Base-by-base conservation (phyloP, 2,797 vertebrate genomes). In the Pangasius mekongensis region DNA sequence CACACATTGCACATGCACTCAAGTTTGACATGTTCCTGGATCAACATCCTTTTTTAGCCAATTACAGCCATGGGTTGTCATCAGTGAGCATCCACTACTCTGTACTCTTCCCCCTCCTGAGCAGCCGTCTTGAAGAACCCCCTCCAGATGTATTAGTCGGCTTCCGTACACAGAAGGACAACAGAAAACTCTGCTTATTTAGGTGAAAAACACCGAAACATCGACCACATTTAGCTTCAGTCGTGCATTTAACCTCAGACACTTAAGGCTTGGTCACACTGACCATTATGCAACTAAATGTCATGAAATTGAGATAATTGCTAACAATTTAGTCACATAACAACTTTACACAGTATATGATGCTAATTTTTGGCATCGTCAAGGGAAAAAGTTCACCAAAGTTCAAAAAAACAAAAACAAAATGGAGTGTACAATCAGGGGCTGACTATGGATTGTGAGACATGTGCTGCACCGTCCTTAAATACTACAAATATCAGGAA, bases 1-100 rank as follows among this genome's bases (percentile, higher is more conserved):
- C 81, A 82, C 30, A 69, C 54, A 33, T 24, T 60, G 49, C n/a
- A 56, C 49, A 77, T 56, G 81, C 56, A 84, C 74, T 83, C 86
- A 77, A 78, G 60, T 39, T 83, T 56, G 56, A 58, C 52, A 36
- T 58, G 30, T 58, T 30, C n/a, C 49, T 56, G 49, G n/a, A 56
- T 56, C 52, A 58, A 80, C 52, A 10, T 80, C 58, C 27, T n/a
- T 47, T 30, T 81, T 58, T 36, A 81, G 30, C 77, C 52, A 58
- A 58, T 58, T 54, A 24, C n/a, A 33, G 54, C 20, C 30, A 43
- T 43, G 22, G 27, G 52, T 13, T 60, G 73, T 49, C 24, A 76
- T 30, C 77, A 58, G 74, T 80, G 78, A 81, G 22, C 33, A 14
- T 10, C 5, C 76, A 10, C 43, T 52, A 30, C 14, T 30, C 49